These are phyloP conservation scores for Sebastes vulpes DNA, from an alignment of 2,797 vertebrate species.

Conservation along the genomic window DNA sequence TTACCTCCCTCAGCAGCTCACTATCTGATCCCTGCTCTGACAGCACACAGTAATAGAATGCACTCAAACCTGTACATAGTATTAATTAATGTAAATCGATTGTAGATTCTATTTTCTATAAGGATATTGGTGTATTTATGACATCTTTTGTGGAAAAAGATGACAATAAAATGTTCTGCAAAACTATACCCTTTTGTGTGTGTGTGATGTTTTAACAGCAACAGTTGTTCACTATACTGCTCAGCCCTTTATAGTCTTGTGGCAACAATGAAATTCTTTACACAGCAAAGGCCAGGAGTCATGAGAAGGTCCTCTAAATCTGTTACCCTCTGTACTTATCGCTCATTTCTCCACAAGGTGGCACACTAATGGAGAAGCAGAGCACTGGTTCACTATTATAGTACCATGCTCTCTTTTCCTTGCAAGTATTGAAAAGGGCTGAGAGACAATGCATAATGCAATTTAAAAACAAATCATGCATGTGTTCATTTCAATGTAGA, in stretches of 20 bases:
- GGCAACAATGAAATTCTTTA: background rate
- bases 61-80: constrained; percentile 85
- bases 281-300: background rate
- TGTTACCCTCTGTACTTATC: background rate
- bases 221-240: background rate
- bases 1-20: constrained; percentile 31
- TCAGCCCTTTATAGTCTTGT: background rate
- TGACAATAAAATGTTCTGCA: constrained; percentile 65
- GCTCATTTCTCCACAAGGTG: constrained; percentile 31
- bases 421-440: background rate
- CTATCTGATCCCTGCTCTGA: constrained; percentile 41
- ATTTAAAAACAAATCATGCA: background rate
- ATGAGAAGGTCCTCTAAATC: background rate
- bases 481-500: background rate
- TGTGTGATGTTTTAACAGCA: background rate
- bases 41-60: constrained; percentile 73
- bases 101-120: constrained; percentile 77
- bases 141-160: constrained; percentile 41
- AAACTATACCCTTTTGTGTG: background rate
- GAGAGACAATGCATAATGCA: background rate
- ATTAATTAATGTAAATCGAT: constrained; percentile 74
- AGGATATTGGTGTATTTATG: constrained; percentile 79
- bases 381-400: background rate
- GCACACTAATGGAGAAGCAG: background rate
- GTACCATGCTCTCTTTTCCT: background rate